These are phyloP conservation scores for Urocyon cinereoargenteus DNA, from an alignment of 2,797 vertebrate genomes.

Conservation along the genomic window DNA sequence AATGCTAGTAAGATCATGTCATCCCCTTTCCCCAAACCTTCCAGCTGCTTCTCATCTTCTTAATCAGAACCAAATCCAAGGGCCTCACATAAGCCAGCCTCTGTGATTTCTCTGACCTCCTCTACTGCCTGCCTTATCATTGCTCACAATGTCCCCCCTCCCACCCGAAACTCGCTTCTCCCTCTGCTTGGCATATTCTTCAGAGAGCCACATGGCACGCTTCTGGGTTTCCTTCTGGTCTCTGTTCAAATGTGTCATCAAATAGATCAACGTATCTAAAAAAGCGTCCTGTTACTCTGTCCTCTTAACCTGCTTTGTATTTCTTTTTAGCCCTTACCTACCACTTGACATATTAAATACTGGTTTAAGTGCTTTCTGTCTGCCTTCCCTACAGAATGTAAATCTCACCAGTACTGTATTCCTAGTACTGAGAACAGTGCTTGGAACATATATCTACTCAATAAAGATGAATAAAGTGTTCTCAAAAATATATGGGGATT, in stretches of 20 bases:
- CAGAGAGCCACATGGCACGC: background rate
- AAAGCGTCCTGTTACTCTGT: background rate
- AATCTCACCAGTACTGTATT: background rate
- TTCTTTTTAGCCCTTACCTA: constrained; percentile 26
- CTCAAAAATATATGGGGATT: background rate
- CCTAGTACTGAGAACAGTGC: background rate
- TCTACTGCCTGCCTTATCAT: background rate
- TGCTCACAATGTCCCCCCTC: background rate
- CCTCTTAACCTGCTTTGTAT: background rate
- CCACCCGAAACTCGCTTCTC: background rate
- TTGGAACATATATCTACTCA: background rate
- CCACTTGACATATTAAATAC: background rate
- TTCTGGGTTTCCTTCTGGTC: constrained; percentile 6
- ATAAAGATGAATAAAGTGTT: constrained; percentile 25
- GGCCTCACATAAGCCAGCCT: background rate
- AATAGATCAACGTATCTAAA: background rate
- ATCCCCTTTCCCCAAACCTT: background rate
- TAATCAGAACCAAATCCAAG: constrained; percentile 36
- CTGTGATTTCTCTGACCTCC: background rate
- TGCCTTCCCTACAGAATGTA: constrained; percentile 48
- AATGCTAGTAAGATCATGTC: background rate
- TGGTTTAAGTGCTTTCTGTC: constrained; percentile 2
- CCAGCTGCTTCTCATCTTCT: background rate
- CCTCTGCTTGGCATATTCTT: background rate
- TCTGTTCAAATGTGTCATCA: constrained; percentile 45